Base-by-base conservation (phyloP, 2,888 invertebrate species). In the Macrophya annulata region DNA sequence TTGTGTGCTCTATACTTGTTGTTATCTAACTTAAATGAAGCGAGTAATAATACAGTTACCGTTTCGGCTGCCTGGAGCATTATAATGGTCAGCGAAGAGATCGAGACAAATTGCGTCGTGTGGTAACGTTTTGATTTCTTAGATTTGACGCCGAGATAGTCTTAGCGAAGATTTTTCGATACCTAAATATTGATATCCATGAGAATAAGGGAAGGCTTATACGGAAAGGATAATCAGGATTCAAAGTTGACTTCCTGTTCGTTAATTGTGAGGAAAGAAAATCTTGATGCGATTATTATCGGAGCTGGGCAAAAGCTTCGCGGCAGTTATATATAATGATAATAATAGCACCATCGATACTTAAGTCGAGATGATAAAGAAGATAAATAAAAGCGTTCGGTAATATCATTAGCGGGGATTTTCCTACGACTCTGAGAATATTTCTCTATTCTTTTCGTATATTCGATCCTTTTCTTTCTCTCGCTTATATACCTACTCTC, bases 21-120 rank as follows among this genome's bases (percentile, higher is more conserved):
- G 92, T 92, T 92, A 92, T 92, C 92, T 92, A 92, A 92, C 92
- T 92, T 92, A 92, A 92, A 92, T 92, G 91, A 92, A 92, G 90
- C 92, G 90, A 90, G 90, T 91, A 92, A 91, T 92, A 91, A 92
- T 92, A 92, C 91, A 89, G 90, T 92, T 92, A 91, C 88, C 89
- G 89, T 91, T 91, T 90, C 88, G 88, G 87, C 17, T 86, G 82
- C 85, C 81, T 25, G 5, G 62, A 81, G 81, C 81, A 25, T n/a
- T 21, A 62, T 31, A 31, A 31, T 62, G 81, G 62, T 81, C 81
- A 81, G 21, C 59, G 43, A 81, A n/a, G 21, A 62, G 68, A 62
- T 15, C 37, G 31, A 59, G 81, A 43, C 15, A 40, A 15, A 62
- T 43, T 59, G 62, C 21, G 17, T 43, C 82, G 84, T 76, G 37